Base-by-base conservation (phyloP, 2,113 vertebrate species). In the Trichechus manatus region DNA sequence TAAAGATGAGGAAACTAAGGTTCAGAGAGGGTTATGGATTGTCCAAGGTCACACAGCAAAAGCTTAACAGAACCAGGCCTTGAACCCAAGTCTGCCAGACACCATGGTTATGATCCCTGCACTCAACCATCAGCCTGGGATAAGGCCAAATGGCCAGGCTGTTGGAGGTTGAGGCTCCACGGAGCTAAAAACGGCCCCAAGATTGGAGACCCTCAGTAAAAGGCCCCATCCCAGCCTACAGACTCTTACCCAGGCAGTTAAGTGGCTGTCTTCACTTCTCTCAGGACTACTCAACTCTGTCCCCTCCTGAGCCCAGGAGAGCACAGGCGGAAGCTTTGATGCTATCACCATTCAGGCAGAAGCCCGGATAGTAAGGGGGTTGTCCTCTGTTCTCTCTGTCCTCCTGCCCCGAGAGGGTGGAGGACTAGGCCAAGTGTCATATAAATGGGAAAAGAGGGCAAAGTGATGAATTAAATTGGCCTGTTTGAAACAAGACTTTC, bases 1-100 rank as follows among this genome's bases (percentile, higher is more conserved):
- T 80, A 84, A 93, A 92, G 61, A 1, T 72, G 88, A 90, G 82
- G 91, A 97, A 91, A 44, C 91, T 50, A 87, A 86, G 88, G 72
- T 59, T 63, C 47, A 23, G 81, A 91, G 85, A 89, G 39, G 42
- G 70, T 56, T 72, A 17, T 64, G 29, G 64, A 3, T 31, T 59
- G 70, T 23, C 82, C 17, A 9, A 19, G 56, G 81, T 80, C n/a
- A 92, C 23, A 75, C 15, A 59, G 87, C 56, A 70, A 42, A 31
- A 70, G 29, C 0, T 1, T 9, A 20, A 92, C 42, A 93, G 72
- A 84, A 53, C 13, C 4, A 0, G 74, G 36, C 1, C 0, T 33
- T 33, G 36, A 75, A n/a, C 36, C 44, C 22, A 39, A 39, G 61
- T 87, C 84, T 39, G 8, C 53, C 15, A 87, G 75, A 89, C 29